A percentile compares a stretch with the other conserved stretches of the same genome.
These are phyloP conservation scores for human (Homo sapiens) DNA, from an alignment of 2,113 vertebrate species.

Conservation along the genomic window DNA sequence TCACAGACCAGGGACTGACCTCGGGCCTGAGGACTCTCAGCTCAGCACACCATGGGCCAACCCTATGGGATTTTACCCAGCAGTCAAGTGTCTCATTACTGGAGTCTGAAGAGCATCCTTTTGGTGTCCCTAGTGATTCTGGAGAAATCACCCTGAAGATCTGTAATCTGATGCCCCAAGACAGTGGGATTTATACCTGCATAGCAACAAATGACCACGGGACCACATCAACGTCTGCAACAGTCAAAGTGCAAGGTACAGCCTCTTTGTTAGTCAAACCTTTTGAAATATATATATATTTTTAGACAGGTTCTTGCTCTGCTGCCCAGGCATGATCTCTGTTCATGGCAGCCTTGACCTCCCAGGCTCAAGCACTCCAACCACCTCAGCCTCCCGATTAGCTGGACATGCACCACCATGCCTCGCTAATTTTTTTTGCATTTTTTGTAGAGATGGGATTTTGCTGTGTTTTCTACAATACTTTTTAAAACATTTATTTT, in stretches of 20 bases:
- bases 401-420: too few relatives aligned
- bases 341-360: too few relatives aligned
- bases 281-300: neutral
- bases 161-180: conserved; percentile 98
- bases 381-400: too few relatives aligned
- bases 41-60: neutral
- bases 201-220: conserved; percentile 94
- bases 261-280: neutral
- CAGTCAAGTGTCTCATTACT: neutral
- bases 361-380: too few relatives aligned
- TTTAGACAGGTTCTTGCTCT: too few relatives aligned
- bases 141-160: conserved; percentile 96
- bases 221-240: conserved; percentile 93
- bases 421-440: too few relatives aligned
- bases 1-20: neutral
- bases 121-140: conserved; percentile 88
- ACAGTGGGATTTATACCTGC: conserved; percentile 98
- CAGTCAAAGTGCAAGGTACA: conserved; percentile 97
- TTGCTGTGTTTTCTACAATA: too few relatives aligned
- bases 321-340: too few relatives aligned
- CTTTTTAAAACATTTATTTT: neutral
- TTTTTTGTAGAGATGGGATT: too few relatives aligned
- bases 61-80: neutral
- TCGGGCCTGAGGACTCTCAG: neutral
- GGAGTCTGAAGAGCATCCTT: neutral